Evolutionary conservation across 2,888 invertebrate species (phyloP).

Genomic region (Arctia plantaginis): DNA sequence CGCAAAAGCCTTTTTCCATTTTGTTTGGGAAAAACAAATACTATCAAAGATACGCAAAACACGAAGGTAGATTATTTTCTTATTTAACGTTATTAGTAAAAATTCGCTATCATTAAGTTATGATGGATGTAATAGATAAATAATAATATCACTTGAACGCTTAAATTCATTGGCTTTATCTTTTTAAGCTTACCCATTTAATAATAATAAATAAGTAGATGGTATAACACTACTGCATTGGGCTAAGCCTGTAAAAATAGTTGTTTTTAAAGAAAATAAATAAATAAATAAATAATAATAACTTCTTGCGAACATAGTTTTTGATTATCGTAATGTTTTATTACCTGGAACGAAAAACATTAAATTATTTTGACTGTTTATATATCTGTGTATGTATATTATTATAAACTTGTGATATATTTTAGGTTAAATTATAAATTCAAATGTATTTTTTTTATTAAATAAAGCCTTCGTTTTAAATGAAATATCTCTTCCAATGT

Average conservation of each 20-base stretch:
- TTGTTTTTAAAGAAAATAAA: too few species aligned
- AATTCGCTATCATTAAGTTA: not conserved
- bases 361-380: not conserved
- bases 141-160: not conserved
- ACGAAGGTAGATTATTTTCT: not conserved
- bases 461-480: not conserved
- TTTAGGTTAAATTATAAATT: not conserved
- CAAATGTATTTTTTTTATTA: not conserved
- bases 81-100: not conserved
- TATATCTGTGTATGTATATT: not conserved
- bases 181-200: not conserved
- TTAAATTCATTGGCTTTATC: not conserved
- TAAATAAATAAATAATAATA: too few species aligned
- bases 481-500: not conserved
- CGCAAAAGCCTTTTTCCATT: conserved; percentile 19
- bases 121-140: not conserved
- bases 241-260: too few species aligned
- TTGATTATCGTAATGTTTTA: not conserved
- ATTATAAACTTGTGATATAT: not conserved
- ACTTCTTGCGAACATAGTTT: not conserved
- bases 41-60: not conserved
- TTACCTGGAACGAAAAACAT: not conserved
- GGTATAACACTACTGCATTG: too few species aligned
- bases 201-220: too few species aligned
- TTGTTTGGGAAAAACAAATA: not conserved